A percentile compares a stretch with the other conserved stretches of the same genome.
These are phyloP conservation scores for Lepus oiostolus DNA, from an alignment of 2,797 vertebrate species.

Conservation along the genomic window DNA sequence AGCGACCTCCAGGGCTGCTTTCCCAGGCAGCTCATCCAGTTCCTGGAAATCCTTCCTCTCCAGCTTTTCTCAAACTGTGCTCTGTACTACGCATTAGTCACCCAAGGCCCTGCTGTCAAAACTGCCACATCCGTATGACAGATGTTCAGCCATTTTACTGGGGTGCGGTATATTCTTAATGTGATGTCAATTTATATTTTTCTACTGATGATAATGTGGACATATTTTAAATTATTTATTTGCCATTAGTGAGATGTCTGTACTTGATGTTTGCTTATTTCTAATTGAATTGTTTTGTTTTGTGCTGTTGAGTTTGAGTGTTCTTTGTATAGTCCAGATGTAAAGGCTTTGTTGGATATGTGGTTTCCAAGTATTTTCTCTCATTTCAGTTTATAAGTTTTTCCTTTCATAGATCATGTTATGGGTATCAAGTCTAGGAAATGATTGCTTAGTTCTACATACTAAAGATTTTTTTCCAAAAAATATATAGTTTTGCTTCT, in stretches of 20 bases:
- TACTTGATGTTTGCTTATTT: background rate
- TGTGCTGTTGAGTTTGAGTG: background rate
- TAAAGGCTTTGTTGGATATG: background rate
- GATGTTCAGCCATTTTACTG: slow-evolving; percentile 91
- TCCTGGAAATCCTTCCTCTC: slow-evolving; percentile 96
- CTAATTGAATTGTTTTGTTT: background rate
- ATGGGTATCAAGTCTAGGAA: background rate
- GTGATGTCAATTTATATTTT: background rate
- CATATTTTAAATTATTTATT: background rate
- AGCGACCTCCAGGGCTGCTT: slow-evolving; percentile 81
- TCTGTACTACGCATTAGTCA: slow-evolving; percentile 95
- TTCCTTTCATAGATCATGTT: background rate
- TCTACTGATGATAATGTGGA: background rate
- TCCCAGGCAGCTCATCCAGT: slow-evolving; percentile 78
- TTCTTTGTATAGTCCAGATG: background rate
- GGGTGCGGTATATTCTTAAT: background rate
- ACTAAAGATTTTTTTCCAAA: background rate
- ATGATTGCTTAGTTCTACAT: background rate
- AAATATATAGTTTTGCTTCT: background rate
- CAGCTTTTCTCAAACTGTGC: slow-evolving; percentile 90
- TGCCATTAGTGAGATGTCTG: background rate
- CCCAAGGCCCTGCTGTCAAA: slow-evolving; percentile 96
- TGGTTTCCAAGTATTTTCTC: slow-evolving; percentile 3
- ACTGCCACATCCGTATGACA: slow-evolving; percentile 93
- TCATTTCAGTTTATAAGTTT: background rate